These are phyloP conservation scores for Brachylomia viminalis DNA, from an alignment of 2,888 invertebrate species.

Conservation along the genomic window DNA sequence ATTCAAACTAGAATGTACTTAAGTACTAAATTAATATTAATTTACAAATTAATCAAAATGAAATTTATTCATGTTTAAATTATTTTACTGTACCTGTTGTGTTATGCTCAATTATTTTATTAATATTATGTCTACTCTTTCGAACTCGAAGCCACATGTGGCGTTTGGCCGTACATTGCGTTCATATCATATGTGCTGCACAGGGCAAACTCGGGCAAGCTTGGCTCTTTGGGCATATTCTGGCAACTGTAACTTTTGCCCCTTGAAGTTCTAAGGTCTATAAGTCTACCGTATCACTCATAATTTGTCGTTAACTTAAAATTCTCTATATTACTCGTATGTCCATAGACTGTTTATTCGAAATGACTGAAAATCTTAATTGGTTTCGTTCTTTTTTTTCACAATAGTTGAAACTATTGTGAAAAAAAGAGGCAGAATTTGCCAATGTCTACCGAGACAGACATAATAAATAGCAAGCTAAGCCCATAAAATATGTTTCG, in stretches of 20 bases:
- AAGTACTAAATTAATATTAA: not conserved
- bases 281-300: not conserved
- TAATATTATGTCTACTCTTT: not conserved
- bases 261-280: not conserved
- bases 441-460: not conserved
- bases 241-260: not conserved
- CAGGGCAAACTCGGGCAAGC: not conserved
- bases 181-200: not conserved
- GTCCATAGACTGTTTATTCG: not conserved
- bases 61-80: not conserved
- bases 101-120: not conserved
- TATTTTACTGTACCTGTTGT: not conserved
- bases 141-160: not conserved
- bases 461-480: not conserved
- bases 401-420: not conserved
- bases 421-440: constrained; percentile 5
- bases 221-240: not conserved
- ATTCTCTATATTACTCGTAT: not conserved
- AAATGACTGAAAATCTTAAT: not conserved
- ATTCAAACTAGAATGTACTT: too few relatives aligned
- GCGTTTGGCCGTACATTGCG: not conserved
- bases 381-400: not conserved
- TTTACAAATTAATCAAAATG: not conserved
- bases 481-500: constrained; percentile 24
- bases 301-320: not conserved